phyloP scores from a whole-genome alignment of 2,888 invertebrate species.

The Schrankia costaestrigalis region DNA sequence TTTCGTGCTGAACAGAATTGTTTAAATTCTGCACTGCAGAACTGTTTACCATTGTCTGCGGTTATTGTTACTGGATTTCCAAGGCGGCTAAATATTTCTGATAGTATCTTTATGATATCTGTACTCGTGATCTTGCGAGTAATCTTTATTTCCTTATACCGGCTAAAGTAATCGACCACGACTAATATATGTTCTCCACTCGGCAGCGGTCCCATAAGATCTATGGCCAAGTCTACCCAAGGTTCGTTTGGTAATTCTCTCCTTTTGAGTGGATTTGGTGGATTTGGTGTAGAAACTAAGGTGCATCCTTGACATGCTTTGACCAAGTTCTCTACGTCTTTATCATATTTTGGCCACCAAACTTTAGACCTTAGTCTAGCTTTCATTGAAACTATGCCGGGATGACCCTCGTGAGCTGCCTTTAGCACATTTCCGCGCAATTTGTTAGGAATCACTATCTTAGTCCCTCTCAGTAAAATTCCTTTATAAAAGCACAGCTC shows the following conservation, averaged over 20 bases:
- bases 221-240: conserved; percentile 23
- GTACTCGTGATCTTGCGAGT: conserved; percentile 11
- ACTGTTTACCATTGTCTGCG: conserved; percentile 29
- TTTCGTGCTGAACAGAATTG: conserved; percentile 12
- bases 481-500: conserved; percentile 2
- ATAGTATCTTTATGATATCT: conserved; percentile 19
- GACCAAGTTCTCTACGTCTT: conserved; percentile 13
- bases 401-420: conserved; percentile 8
- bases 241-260: conserved; percentile 12
- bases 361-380: conserved; percentile 8
- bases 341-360: conserved; percentile 24
- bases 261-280: conserved; percentile 16
- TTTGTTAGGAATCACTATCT: background rate
- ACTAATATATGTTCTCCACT: conserved; percentile 23
- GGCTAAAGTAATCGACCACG: conserved; percentile 26
- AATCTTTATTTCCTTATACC: conserved; percentile 28
- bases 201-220: conserved; percentile 25
- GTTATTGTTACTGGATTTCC: conserved; percentile 25
- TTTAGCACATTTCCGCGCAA: conserved; percentile 1
- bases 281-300: conserved; percentile 11
- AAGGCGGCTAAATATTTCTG: conserved; percentile 28
- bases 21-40: conserved; percentile 24
- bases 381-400: conserved; percentile 6
- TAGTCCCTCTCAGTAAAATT: background rate
- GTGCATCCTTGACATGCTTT: conserved; percentile 25